phyloP scores from a whole-genome alignment of 2,888 invertebrate genomes.

The Abscondita cerata region DNA sequence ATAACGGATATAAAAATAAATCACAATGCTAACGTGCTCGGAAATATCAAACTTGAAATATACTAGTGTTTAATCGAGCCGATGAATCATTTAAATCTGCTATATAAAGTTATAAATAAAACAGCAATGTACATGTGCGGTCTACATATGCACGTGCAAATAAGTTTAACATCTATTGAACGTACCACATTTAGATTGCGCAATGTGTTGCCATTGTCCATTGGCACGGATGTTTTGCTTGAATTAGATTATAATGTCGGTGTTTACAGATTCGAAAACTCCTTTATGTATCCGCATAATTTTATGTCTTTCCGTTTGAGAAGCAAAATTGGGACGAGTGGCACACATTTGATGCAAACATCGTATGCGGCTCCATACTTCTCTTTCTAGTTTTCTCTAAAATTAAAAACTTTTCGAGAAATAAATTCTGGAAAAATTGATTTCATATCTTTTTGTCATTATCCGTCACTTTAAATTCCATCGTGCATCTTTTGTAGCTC shows the following conservation, averaged over 20 bases:
- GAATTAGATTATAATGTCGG: slow-evolving; percentile 23
- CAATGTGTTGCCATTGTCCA: slow-evolving; percentile 31
- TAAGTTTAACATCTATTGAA: slow-evolving; percentile 34
- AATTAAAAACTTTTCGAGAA: too few species aligned
- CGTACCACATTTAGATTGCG: slow-evolving; percentile 39
- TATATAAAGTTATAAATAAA: slow-evolving; percentile 45
- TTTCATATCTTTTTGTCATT: too few species aligned
- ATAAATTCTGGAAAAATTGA: too few species aligned
- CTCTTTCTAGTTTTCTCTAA: too few species aligned
- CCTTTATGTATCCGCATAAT: slow-evolving; percentile 32
- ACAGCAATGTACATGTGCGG: slow-evolving; percentile 29
- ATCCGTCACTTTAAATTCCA: too few species aligned
- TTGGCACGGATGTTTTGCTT: slow-evolving; percentile 25
- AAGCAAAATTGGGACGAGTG: slow-evolving; percentile 20
- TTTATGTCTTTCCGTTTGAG: slow-evolving; percentile 23
- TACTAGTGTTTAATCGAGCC: slow-evolving; percentile 45
- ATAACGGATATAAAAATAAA: slow-evolving; percentile 40
- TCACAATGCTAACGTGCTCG: slow-evolving; percentile 43
- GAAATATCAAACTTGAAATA: slow-evolving; percentile 45
- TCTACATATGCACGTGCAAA: slow-evolving; percentile 36
- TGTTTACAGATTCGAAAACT: slow-evolving; percentile 30
- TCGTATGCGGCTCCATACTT: too few species aligned
- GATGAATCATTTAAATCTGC: slow-evolving; percentile 50
- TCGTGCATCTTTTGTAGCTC: too few species aligned
- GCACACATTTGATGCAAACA: slow-evolving; percentile 19